Evolutionary conservation across 2,888 invertebrate species (phyloP), one percentile per base, ranked within the genome.

Genomic region (Liopterus haemorrhoidalis): DNA sequence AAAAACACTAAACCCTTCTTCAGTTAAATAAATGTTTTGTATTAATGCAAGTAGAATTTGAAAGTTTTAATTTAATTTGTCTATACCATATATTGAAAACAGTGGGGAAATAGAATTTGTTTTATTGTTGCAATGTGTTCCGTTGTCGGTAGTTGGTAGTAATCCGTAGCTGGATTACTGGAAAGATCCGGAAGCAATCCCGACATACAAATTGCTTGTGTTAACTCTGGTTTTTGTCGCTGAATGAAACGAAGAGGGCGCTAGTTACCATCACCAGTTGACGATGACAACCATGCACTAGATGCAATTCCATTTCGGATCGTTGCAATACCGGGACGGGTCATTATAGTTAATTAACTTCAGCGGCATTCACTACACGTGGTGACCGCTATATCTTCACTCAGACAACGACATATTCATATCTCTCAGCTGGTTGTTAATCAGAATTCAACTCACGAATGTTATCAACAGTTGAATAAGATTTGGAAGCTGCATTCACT

Each of bases 201-300:
- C 46, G 24, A 46, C 46, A 46, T 46, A 46, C 46, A 46, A 46
- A 46, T 46, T 46, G 46, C 35, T 31, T 33, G 41, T 46, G 46
- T 46, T 41, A 46, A 46, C 46, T 46, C 46, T 32, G 46, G 46
- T 46, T 46, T 46, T 46, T 46, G 46, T 41, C 36, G 27, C 32
- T 40, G 20, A n/a, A n/a, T n/a, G n/a, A n/a, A n/a, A n/a, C n/a
- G n/a, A n/a, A n/a, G n/a, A n/a, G n/a, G n/a, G n/a, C n/a, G n/a
- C n/a, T 8, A 22, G 22, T 22, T 22, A 6, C 5, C 22, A 22
- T 5, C 22, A 22, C 22, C 22, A 6, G 5, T 22, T 22, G 22
- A 6, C 5, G 5, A 22, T 8, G 5, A 22, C 5, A 22, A 6
- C 5, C 8, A 6, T 6, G 20, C 20, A 4, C 8, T 36, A 12